Evolutionary conservation across 2,113 vertebrate genomes (phyloP).

Genomic region (Accipiter virgatus): DNA sequence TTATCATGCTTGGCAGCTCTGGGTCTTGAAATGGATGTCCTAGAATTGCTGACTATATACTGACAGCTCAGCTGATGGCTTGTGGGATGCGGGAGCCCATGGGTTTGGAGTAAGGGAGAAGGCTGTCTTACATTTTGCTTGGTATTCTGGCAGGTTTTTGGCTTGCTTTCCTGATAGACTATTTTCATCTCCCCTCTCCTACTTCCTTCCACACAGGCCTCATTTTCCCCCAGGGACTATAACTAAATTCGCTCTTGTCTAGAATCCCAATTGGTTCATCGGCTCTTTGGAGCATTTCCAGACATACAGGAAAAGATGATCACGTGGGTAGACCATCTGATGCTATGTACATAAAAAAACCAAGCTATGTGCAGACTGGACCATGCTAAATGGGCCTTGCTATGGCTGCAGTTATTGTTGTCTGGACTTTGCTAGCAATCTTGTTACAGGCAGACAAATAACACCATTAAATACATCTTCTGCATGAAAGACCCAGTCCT

Average conservation of each 20-base stretch:
- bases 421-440: neutral
- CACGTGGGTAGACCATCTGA: constrained; percentile 42
- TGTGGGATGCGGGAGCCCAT: constrained; percentile 19
- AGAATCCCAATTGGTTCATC: constrained; percentile 36
- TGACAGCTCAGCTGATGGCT: constrained; percentile 39
- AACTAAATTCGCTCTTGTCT: constrained; percentile 39
- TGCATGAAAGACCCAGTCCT: neutral
- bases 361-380: neutral
- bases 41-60: constrained; percentile 16
- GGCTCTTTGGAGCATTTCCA: constrained; percentile 49
- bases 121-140: neutral
- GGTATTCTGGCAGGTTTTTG: constrained; percentile 42
- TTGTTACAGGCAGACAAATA: neutral
- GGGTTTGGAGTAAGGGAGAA: neutral
- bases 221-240: constrained; percentile 26
- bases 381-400: neutral
- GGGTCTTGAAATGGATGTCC: constrained; percentile 10
- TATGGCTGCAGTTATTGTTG: neutral
- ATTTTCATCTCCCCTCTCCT: constrained; percentile 61
- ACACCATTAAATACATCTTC: neutral
- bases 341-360: neutral
- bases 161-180: constrained; percentile 40
- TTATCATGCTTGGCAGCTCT: neutral
- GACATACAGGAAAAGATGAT: constrained; percentile 21
- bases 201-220: constrained; percentile 47